Conservation (phyloP, 1,140 invertebrate genomes). For the Metopolophium dirhodum region DNA sequence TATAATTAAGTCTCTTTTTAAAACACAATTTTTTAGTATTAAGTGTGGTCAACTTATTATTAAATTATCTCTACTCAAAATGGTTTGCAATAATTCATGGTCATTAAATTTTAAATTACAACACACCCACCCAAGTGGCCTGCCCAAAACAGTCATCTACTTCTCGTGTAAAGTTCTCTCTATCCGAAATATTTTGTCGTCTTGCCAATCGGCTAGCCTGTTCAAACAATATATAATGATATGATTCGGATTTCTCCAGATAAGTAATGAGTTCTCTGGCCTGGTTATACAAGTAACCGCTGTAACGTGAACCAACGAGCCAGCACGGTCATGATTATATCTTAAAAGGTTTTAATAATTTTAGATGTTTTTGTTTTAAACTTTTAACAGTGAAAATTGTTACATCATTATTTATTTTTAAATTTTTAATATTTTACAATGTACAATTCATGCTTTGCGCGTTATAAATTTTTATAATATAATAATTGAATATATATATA, state of each 20-base stretch:
- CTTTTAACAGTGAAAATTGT: not conserved
- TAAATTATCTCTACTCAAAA: not conserved
- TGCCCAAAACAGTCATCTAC: conserved; percentile 25
- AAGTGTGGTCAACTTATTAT: not conserved
- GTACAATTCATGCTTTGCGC: not conserved
- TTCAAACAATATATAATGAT: conserved; percentile 2
- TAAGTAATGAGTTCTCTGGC: not conserved
- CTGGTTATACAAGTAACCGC: not conserved
- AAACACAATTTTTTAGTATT: not conserved
- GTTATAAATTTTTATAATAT: not conserved
- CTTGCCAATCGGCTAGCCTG: not conserved
- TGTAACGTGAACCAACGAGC: not conserved
- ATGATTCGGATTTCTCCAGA: not conserved
- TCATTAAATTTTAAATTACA: conserved; percentile 25
- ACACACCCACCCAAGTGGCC: not conserved
- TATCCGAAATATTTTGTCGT: conserved; percentile 21
- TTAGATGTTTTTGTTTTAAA: not conserved
- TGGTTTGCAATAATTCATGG: not conserved
- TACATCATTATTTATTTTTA: not conserved
- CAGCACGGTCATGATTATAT: not conserved
- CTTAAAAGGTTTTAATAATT: not conserved
- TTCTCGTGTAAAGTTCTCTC: conserved; percentile 12
- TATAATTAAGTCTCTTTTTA: not conserved
- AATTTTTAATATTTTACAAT: not conserved
- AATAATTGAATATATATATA: not conserved